Conservation (phyloP, 2,888 invertebrate genomes). For the Epinotia demarniana region DNA sequence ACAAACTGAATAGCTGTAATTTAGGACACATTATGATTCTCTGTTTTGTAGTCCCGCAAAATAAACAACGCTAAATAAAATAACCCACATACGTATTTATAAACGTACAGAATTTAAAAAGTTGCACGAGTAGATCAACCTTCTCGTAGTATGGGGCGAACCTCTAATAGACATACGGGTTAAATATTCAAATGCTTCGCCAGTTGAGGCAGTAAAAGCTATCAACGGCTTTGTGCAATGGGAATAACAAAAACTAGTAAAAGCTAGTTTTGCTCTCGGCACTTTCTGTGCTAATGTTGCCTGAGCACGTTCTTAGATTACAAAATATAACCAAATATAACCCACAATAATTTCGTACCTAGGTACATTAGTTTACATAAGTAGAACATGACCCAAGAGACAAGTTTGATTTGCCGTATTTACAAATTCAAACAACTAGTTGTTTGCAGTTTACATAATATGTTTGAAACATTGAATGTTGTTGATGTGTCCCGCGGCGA, state of each 20-base stretch:
- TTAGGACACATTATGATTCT: background rate
- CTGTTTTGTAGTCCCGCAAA: background rate
- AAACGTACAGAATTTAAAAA: background rate
- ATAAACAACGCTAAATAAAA: background rate
- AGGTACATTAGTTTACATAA: background rate
- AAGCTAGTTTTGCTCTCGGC: background rate
- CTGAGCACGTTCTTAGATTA: no score
- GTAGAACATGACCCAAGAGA: background rate
- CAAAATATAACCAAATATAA: background rate
- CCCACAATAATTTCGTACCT: background rate
- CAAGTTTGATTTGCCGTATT: background rate
- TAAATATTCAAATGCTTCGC: conserved; percentile 4
- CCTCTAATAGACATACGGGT: background rate
- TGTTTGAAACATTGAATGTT: background rate
- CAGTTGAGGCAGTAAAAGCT: background rate
- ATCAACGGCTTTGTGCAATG: background rate
- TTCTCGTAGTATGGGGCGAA: background rate
- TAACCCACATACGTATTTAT: background rate
- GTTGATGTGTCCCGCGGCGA: conserved; percentile 2
- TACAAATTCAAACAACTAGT: background rate
- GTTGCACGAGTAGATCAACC: background rate
- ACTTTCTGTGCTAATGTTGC: background rate
- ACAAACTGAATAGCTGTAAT: background rate
- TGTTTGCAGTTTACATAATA: background rate
- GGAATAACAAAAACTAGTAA: background rate